Conservation (phyloP, 2,888 invertebrate genomes). For the Hypolimnas misippus region DNA sequence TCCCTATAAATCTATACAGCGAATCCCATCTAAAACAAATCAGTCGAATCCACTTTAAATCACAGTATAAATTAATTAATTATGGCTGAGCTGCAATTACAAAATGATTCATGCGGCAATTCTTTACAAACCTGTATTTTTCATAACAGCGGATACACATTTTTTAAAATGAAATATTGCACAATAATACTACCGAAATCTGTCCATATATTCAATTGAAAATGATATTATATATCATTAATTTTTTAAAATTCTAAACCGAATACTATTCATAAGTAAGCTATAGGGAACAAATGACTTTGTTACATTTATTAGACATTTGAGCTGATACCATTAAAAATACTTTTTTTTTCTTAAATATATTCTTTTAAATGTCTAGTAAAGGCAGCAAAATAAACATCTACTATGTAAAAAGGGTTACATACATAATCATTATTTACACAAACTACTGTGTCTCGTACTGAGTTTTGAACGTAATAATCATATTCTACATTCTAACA, state of each 20-base stretch:
- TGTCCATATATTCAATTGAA: constrained; percentile 63
- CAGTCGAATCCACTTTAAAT: constrained; percentile 63
- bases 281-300: constrained; percentile 23
- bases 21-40: constrained; percentile 60
- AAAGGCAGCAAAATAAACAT: constrained; percentile 34
- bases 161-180: constrained; percentile 57
- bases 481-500: constrained; percentile 27
- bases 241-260: constrained; percentile 46
- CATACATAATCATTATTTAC: constrained; percentile 29
- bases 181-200: constrained; percentile 56
- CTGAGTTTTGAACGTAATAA: constrained; percentile 26
- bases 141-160: constrained; percentile 19
- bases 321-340: constrained; percentile 18
- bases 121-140: constrained; percentile 18
- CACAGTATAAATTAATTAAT: constrained; percentile 59
- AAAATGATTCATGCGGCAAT: constrained; percentile 29
- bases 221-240: constrained; percentile 79
- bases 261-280: constrained; percentile 32
- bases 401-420: constrained; percentile 22
- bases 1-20: constrained; percentile 49
- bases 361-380: constrained; percentile 27
- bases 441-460: constrained; percentile 25
- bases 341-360: constrained; percentile 21
- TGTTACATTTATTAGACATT: constrained; percentile 31
- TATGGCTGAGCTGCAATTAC: constrained; percentile 51